Base-by-base conservation (phyloP, 2,888 invertebrate genomes). In the Macaria liturata region DNA sequence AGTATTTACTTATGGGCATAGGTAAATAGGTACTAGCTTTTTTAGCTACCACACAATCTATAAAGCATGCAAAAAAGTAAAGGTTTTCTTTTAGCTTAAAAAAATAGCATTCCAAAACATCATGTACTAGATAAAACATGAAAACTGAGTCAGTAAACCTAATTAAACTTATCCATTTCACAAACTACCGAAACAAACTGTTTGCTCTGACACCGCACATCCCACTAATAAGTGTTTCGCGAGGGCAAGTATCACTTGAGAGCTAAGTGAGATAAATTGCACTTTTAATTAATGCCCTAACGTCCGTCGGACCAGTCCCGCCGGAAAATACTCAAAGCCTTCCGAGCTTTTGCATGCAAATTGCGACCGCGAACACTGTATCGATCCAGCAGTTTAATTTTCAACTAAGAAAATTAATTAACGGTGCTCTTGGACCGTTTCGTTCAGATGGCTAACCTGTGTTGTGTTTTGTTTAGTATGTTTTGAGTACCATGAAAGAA, bases 181-280 rank as follows among this genome's bases (percentile, higher is more conserved):
- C 20, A 20, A 20, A 20, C 20, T 20, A 20, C 20, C 20, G 20
- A 20, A 20, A 20, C 20, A 20, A 20, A 20, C 20, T 20, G 20
- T 20, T 20, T 20, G 20, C 20, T 20, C 20, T 20, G 20, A 20
- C 20, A 20, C 20, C 20, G 7, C 7, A 37, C 34, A 63, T 59
- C 54, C 55, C 61, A 49, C 55, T 56, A 65, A 65, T 63, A 68
- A 70, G 59, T 66, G 67, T 70, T 66, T 64, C 61, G 62, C 62
- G 64, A 72, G 61, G 56, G 63, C 63, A 62, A 68, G 63, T 63
- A 68, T 62, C 68, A 66, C 63, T 60, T 62, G 64, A 66, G 61
- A 50, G 61, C 64, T 78, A 79, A 80, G 74, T 78, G 78, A 81
- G 78, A 80, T 78, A 79, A 80, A 81, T 77, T 80, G 71, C 76